These are phyloP conservation scores for Virgularia gustaviana DNA, from an alignment of 92 coral and sea anemone species.

Conservation along the genomic window DNA sequence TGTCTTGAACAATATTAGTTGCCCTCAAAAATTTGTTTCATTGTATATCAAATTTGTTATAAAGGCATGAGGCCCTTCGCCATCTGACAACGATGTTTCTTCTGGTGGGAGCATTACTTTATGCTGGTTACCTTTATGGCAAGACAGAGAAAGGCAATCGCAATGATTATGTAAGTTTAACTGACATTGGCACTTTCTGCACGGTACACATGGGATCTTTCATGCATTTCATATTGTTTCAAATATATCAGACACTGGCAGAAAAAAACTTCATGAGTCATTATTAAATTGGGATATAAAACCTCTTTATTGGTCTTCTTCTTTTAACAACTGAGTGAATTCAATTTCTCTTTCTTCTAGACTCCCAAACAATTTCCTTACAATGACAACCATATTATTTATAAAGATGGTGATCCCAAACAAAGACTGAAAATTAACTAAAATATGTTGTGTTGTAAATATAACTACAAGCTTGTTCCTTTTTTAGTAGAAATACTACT, in stretches of 20 bases:
- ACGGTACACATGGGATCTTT: not conserved
- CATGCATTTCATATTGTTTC: too few relatives aligned
- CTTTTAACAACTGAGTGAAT: too few relatives aligned
- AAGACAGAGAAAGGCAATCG: constrained; percentile 65
- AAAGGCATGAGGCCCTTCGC: constrained; percentile 65
- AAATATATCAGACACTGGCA: too few relatives aligned
- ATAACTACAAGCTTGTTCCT: too few relatives aligned
- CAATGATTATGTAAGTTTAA: not conserved
- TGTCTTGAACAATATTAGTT: not conserved
- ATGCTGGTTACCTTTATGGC: constrained; percentile 63
- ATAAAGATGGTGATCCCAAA: constrained; percentile 34
- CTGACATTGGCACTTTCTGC: not conserved
- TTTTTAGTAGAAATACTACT: too few relatives aligned
- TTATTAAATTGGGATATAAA: too few relatives aligned
- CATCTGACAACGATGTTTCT: constrained; percentile 69
- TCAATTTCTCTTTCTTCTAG: constrained; percentile 13
- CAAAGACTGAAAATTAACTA: constrained; percentile 32
- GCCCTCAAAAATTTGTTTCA: not conserved
- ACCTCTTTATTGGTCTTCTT: too few relatives aligned
- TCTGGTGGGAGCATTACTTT: constrained; percentile 50
- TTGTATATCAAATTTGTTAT: not conserved
- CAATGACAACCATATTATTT: constrained; percentile 30
- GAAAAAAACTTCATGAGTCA: too few relatives aligned
- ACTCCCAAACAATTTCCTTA: constrained; percentile 30
- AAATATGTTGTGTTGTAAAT: constrained; percentile 15